phyloP scores from a whole-genome alignment of 2,888 invertebrate species.

The Lycia hirtaria region DNA sequence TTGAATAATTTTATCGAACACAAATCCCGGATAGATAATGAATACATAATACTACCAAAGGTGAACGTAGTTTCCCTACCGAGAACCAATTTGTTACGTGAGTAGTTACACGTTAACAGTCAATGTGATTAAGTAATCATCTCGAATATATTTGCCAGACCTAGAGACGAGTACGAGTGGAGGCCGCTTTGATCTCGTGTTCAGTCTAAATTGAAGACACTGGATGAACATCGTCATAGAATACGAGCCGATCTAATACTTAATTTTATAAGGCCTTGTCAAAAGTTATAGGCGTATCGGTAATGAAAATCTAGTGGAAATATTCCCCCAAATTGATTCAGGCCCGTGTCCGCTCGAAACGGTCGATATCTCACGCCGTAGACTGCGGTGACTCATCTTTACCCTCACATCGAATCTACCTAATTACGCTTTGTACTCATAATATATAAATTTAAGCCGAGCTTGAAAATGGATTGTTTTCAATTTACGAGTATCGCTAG shows the following conservation, averaged over 20 bases:
- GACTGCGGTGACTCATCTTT: conserved; percentile 6
- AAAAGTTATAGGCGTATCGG: conserved; percentile 25
- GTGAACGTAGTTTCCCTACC: too few species aligned
- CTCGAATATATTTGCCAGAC: too few species aligned
- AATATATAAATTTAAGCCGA: background rate
- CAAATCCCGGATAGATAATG: too few species aligned
- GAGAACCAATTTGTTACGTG: too few species aligned
- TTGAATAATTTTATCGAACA: too few species aligned
- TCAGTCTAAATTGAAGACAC: conserved; percentile 1
- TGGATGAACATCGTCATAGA: conserved; percentile 2
- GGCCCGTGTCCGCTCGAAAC: conserved; percentile 10
- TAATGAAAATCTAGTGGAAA: conserved; percentile 26
- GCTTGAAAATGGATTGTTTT: background rate
- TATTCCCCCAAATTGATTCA: conserved; percentile 23
- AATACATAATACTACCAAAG: too few species aligned
- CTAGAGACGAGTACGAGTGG: background rate
- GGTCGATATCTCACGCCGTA: conserved; percentile 12
- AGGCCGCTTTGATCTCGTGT: background rate
- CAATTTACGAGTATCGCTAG: background rate
- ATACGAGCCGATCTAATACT: conserved; percentile 10
- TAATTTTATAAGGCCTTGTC: conserved; percentile 23
- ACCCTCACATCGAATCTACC: conserved; percentile 1
- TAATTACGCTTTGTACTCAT: background rate
- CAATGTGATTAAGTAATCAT: too few species aligned
- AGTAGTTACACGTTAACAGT: too few species aligned